These are phyloP conservation scores for Mus spicilegus DNA, from an alignment of 2,113 vertebrate genomes.

Conservation along the genomic window DNA sequence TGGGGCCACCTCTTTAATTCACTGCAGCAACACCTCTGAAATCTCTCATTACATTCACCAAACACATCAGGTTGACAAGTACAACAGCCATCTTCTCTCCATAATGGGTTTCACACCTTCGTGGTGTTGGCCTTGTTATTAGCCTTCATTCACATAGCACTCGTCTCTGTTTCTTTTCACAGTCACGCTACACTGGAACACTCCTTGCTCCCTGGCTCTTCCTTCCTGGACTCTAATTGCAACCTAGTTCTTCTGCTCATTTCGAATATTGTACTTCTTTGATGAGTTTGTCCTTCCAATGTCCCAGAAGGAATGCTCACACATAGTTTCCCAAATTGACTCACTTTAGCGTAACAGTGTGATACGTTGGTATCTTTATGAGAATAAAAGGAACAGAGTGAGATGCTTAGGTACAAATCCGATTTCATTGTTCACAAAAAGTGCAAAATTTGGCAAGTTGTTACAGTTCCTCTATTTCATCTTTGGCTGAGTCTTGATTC, in stretches of 20 bases:
- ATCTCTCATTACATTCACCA: not conserved
- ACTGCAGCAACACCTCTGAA: not conserved
- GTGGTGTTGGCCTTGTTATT: not conserved
- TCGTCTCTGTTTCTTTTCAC: not conserved
- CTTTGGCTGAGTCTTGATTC: not conserved
- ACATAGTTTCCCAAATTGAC: not conserved
- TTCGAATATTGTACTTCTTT: conserved; percentile 1
- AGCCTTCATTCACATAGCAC: not conserved
- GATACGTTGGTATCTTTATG: not conserved
- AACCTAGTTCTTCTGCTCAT: not conserved
- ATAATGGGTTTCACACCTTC: not conserved
- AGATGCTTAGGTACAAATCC: not conserved
- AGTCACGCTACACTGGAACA: not conserved
- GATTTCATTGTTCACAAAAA: not conserved
- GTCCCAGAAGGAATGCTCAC: not conserved
- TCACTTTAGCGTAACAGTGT: not conserved
- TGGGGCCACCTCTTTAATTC: not conserved
- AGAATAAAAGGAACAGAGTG: not conserved
- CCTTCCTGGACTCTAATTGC: not conserved
- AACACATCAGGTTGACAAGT: not conserved
- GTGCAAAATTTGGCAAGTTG: not conserved
- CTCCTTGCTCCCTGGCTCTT: not conserved
- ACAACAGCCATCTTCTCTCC: not conserved
- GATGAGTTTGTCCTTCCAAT: not conserved
- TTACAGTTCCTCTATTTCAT: not conserved